Conservation (phyloP, 1,140 invertebrate genomes). For the Trichogramma pretiosum region DNA sequence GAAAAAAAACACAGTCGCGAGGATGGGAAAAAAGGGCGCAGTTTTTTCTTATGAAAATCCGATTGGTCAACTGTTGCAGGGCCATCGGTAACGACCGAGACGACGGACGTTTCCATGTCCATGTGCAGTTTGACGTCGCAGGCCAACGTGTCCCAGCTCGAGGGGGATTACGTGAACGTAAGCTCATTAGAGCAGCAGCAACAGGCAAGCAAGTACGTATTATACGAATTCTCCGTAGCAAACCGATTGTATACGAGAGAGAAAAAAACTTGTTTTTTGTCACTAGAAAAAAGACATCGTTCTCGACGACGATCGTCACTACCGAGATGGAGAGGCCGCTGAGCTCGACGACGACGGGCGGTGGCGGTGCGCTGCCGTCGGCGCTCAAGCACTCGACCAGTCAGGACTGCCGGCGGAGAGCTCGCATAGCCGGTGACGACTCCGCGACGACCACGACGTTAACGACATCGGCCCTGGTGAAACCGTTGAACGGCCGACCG, state of each 20-base stretch:
- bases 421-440: neutral
- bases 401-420: constrained; percentile 15
- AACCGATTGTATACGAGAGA: neutral
- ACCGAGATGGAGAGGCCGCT: constrained; percentile 30
- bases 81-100: constrained; percentile 46
- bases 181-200: constrained; percentile 29
- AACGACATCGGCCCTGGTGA: too few species aligned
- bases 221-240: too few species aligned
- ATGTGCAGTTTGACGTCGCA: constrained; percentile 51
- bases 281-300: constrained; percentile 37
- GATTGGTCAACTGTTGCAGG: constrained; percentile 39
- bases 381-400: constrained; percentile 23
- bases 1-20: neutral
- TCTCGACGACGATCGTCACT: constrained; percentile 27
- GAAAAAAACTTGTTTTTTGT: neutral
- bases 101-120: constrained; percentile 50
- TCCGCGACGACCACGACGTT: neutral
- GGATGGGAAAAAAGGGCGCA: too few species aligned
- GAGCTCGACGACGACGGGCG: constrained; percentile 7
- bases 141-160: constrained; percentile 40
- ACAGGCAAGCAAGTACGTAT: constrained; percentile 35
- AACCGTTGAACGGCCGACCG: neutral
- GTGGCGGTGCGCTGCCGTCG: constrained; percentile 17
- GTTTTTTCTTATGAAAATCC: neutral
- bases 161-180: constrained; percentile 47